Conservation (phyloP, 2,113 vertebrate species). For the Bos taurus region ARS-UCD2.0 NC_037344.1:23707501-23708000, state of each 20-base stretch:
- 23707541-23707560: conserved; percentile 53
- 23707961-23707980: too few species aligned
- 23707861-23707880: conserved; percentile 28
- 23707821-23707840: conserved; percentile 3
- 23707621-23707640: conserved; percentile 70
- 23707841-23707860: conserved; percentile 53
- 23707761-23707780: not conserved
- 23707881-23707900: conserved; percentile 55
- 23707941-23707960: too few species aligned
- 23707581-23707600: conserved; percentile 69
- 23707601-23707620: conserved; percentile 52
- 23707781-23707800: not conserved
- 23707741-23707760: conserved; percentile 58
- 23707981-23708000: too few species aligned
- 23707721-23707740: conserved; percentile 60
- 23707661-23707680: conserved; percentile 48
- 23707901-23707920: not conserved
- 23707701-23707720: conserved; percentile 18
- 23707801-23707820: conserved; percentile 23
- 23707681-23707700: conserved; percentile 47
- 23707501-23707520: conserved; percentile 70
- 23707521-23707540: conserved; percentile 60
- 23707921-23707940: too few species aligned
- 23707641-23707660: conserved; percentile 65
- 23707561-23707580: conserved; percentile 68